phyloP scores from a whole-genome alignment of 2,113 vertebrate genomes.

The Murina feae region DNA sequence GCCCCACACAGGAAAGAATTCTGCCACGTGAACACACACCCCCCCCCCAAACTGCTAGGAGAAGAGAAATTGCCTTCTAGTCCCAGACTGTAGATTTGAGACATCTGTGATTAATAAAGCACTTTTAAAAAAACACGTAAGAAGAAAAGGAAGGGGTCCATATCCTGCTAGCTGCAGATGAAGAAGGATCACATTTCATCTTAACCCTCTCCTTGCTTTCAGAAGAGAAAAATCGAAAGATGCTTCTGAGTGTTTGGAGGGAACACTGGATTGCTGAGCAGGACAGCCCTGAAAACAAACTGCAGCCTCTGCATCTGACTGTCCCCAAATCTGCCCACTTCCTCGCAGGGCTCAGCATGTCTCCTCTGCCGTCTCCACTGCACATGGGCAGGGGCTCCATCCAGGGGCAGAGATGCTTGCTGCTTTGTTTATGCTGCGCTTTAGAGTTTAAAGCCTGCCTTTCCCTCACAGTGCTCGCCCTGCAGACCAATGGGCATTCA shows the following conservation, averaged over 20 bases:
- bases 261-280: accelerated
- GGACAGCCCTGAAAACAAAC: neutral
- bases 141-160: constrained; percentile 64
- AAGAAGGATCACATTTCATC: constrained; percentile 58
- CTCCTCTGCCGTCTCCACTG: too few species aligned
- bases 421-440: accelerated
- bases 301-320: neutral
- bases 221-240: neutral
- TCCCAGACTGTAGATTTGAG: constrained; percentile 65
- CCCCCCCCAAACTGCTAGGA: constrained; percentile 30
- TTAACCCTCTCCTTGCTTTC: constrained; percentile 64
- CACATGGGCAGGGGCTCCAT: too few species aligned
- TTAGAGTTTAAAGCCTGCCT: neutral
- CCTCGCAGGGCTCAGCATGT: neutral
- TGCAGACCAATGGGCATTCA: neutral
- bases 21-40: constrained; percentile 8
- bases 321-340: neutral
- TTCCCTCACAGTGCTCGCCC: neutral
- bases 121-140: neutral
- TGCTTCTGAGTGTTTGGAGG: accelerated
- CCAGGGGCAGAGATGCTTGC: accelerated
- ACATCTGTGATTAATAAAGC: constrained; percentile 81
- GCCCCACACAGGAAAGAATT: constrained; percentile 53
- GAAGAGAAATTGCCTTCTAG: constrained; percentile 62
- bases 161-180: constrained; percentile 68